Base-by-base conservation (phyloP, 2,797 vertebrate species). In the Leontocebus nigricollis region DNA sequence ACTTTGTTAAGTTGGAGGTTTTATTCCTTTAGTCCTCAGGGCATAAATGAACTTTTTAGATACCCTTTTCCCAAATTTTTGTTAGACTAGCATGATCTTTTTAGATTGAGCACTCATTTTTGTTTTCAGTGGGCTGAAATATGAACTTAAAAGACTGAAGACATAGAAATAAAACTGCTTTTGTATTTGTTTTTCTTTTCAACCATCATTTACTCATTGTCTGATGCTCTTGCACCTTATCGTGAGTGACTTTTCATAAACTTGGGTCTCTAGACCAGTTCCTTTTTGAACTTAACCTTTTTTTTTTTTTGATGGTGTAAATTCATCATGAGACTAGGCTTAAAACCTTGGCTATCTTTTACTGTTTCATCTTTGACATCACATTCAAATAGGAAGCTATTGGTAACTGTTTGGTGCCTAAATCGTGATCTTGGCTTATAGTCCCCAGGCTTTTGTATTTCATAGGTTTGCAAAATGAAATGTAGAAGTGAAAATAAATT, bases 111-210 rank as follows among this genome's bases (percentile, higher is more conserved):
- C 13, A 61, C 26, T 73, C 5, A 4, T 89, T 90, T 92, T 82
- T 39, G 5, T 95, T 94, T 96, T 90, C 59, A 72, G 13, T 89
- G 11, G 17, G 33, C 15, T 91, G 41, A 86, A 80, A 48, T 46
- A 27, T 13, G 55, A 55, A 26, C 30, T 89, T 84, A 46, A 61
- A 57, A 64, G 26, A 94, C 50, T 41, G 39, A 93, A 93, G 79
- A 39, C 76, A 33, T 73, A 73, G 41, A 59, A 87, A 33, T 59
- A 36, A 70, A 94, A 73, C 27, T 97, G 20, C 8, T 72, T 76
- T 94, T 61, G 64, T 8, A 15, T 83, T 83, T 94, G 3, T 79
- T 15, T 85, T 95, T 94, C 39, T 96, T 50, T 52, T 76, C 36
- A 84, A 8, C n/a, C 48, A 0, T 85, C 61, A 14, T 89, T 76